Evolutionary conservation across 2,113 vertebrate species (phyloP).

Genomic region (Nesogale talazaci): DNA sequence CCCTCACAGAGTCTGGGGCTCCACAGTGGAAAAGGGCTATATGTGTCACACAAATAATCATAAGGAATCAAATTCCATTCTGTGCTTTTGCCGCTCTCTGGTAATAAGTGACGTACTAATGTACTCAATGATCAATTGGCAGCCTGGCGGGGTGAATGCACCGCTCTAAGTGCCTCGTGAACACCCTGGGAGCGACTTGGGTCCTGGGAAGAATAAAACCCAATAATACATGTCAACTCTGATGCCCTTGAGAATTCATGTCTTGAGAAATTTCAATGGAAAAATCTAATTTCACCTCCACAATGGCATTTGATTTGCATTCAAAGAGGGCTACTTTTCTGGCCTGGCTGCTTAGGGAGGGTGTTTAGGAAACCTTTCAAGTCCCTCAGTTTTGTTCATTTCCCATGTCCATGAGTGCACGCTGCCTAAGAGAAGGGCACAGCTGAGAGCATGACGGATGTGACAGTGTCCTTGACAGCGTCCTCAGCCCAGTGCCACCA

Average conservation of each 20-base stretch:
- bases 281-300: constrained; percentile 64
- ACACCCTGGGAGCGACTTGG: constrained; percentile 47
- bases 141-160: not conserved
- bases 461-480: not conserved
- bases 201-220: constrained; percentile 48
- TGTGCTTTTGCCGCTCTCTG: constrained; percentile 53
- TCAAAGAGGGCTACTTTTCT: constrained; percentile 47
- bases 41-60: constrained; percentile 69
- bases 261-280: constrained; percentile 62
- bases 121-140: constrained; percentile 67
- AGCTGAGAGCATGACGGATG: not conserved
- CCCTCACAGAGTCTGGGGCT: constrained; percentile 38
- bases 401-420: constrained; percentile 6
- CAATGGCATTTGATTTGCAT: constrained; percentile 66
- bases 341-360: constrained; percentile 30
- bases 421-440: not conserved
- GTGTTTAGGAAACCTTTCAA: constrained; percentile 44
- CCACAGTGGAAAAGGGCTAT: constrained; percentile 52
- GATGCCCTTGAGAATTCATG: constrained; percentile 69
- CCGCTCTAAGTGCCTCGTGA: constrained; percentile 55
- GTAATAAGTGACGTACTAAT: constrained; percentile 61
- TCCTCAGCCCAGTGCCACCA: not conserved
- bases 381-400: constrained; percentile 57
- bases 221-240: constrained; percentile 56
- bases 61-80: constrained; percentile 48